Conservation (phyloP, 2,888 invertebrate genomes). For the Lasioglossum lativentre region DNA sequence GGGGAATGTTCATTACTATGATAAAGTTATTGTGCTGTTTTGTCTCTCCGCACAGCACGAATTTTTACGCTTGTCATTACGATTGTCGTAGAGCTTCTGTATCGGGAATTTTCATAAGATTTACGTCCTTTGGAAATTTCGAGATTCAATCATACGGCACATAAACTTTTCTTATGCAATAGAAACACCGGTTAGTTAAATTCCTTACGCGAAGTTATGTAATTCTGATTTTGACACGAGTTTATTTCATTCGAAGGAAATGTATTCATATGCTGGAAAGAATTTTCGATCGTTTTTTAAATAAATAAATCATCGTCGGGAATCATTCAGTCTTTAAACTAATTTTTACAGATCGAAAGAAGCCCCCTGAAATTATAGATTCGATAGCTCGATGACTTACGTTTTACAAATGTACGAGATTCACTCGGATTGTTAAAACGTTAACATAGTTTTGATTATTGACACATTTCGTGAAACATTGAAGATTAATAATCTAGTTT, state of each 20-base stretch:
- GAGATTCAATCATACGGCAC: background rate
- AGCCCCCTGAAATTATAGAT: too few relatives aligned
- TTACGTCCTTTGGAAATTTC: background rate
- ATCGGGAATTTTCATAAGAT: background rate
- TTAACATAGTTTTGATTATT: conserved; percentile 13
- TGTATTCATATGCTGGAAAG: background rate
- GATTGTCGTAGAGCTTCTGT: background rate
- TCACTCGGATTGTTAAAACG: background rate
- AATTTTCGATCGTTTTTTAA: background rate
- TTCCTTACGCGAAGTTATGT: background rate
- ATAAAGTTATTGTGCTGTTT: background rate
- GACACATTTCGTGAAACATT: background rate
- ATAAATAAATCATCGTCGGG: background rate
- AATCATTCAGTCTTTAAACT: background rate
- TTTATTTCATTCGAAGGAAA: background rate
- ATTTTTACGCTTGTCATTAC: background rate
- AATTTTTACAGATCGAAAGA: background rate
- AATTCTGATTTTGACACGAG: background rate
- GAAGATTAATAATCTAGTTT: background rate
- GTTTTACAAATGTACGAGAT: too few relatives aligned
- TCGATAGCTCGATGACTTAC: too few relatives aligned
- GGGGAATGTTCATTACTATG: background rate
- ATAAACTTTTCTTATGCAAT: background rate
- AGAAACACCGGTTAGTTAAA: conserved; percentile 1
- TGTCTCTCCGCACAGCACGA: too few relatives aligned